A percentile compares a stretch with the other conserved stretches of the same genome.
These are phyloP conservation scores for Alexandromys oeconomus DNA, from an alignment of 2,797 vertebrate genomes.

Conservation along the genomic window DNA sequence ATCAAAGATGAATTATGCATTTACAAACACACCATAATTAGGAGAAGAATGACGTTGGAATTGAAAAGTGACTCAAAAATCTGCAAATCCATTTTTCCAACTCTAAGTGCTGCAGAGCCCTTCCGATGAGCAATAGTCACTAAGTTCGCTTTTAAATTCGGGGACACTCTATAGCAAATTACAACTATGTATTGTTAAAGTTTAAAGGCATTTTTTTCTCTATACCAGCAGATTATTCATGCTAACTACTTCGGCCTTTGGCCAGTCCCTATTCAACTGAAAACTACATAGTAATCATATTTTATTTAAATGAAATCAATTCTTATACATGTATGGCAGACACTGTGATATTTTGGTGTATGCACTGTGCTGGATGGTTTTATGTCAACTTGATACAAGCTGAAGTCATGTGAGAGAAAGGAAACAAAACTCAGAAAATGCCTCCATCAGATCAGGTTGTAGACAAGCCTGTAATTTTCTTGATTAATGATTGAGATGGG, in stretches of 20 bases:
- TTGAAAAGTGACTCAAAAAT: background rate
- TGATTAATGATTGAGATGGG: background rate
- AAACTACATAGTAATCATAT: background rate
- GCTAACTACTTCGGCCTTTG: background rate
- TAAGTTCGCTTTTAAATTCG: background rate
- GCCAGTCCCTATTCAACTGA: background rate
- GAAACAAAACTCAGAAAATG: background rate
- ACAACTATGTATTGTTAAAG: background rate
- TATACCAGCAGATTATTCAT: background rate
- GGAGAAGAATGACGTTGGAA: background rate
- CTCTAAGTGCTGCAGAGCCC: background rate
- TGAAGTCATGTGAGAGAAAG: background rate
- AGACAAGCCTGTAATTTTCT: background rate
- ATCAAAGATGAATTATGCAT: constrained; percentile 46
- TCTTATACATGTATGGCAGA: background rate
- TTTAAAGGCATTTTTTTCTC: background rate
- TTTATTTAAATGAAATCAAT: background rate
- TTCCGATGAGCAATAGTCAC: background rate
- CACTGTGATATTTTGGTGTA: background rate
- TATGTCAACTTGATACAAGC: background rate
- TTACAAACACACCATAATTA: background rate
- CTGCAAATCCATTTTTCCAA: background rate
- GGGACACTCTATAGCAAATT: background rate
- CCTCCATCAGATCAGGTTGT: background rate
- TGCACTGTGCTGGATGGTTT: background rate